Percentiles rank a stretch among this genome's conserved stretches.
These are phyloP conservation scores for Acleris cristana DNA, from an alignment of 2,888 invertebrate species.

Conservation along the genomic window DNA sequence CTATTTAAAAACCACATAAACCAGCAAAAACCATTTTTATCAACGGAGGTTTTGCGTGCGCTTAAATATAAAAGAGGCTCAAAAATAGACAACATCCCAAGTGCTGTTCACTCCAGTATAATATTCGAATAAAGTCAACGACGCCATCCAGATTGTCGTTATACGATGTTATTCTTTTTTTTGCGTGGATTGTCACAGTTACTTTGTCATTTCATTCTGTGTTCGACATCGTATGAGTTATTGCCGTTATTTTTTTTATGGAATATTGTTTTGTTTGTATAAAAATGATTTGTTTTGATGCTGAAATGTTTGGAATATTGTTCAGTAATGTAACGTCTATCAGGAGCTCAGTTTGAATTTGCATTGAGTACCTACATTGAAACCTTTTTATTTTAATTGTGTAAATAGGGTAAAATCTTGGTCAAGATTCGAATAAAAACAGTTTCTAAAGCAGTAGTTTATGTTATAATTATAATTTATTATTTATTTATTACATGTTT, in stretches of 20 bases:
- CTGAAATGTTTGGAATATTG: background rate
- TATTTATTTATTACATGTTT: too few species aligned
- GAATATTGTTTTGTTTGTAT: constrained; percentile 20
- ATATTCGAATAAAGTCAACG: constrained; percentile 34
- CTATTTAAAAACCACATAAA: too few species aligned
- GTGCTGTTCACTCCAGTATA: constrained; percentile 24
- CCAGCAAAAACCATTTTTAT: background rate
- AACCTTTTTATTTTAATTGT: too few species aligned
- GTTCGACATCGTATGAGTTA: constrained; percentile 25
- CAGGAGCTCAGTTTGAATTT: too few species aligned
- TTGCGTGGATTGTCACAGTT: constrained; percentile 35
- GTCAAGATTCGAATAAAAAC: too few species aligned
- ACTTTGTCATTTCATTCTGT: constrained; percentile 23
- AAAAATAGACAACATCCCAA: constrained; percentile 24
- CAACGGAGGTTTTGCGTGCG: constrained; percentile 15
- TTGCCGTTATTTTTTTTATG: constrained; percentile 21
- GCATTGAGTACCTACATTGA: too few species aligned
- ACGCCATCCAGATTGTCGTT: constrained; percentile 22
- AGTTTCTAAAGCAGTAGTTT: too few species aligned
- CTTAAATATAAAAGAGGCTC: constrained; percentile 16
- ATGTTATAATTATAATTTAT: too few species aligned
- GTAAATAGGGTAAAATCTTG: too few species aligned
- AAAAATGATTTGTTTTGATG: constrained; percentile 19
- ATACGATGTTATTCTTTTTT: constrained; percentile 28
- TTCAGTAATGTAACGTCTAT: too few species aligned